These are phyloP conservation scores for Taurulus bubalis DNA, from an alignment of 2,113 vertebrate genomes.

Conservation along the genomic window DNA sequence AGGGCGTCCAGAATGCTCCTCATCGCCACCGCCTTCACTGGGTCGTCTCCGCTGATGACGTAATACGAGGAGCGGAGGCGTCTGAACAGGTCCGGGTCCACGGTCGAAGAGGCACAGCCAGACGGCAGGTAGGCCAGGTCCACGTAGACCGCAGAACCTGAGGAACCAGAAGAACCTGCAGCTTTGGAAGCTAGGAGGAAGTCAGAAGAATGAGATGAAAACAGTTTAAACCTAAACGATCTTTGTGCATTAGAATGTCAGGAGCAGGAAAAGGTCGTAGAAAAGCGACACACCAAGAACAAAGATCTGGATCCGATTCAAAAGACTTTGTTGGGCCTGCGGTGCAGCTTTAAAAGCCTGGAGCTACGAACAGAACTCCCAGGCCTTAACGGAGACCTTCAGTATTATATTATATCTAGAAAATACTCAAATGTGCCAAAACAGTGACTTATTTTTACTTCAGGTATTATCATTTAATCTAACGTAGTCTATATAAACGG, in stretches of 20 bases:
- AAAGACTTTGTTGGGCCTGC: neutral
- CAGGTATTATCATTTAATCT: neutral
- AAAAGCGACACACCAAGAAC: neutral
- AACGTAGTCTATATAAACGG: no score
- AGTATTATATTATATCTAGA: neutral
- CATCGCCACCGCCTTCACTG: constrained; percentile 85
- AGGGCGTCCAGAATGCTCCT: constrained; percentile 88
- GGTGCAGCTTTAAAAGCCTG: neutral
- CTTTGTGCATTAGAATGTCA: neutral
- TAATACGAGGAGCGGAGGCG: constrained; percentile 89
- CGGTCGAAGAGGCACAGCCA: constrained; percentile 78
- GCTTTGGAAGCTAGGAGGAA: constrained; percentile 30
- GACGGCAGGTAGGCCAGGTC: constrained; percentile 95
- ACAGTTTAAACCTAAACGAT: neutral
- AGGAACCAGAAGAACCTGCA: constrained; percentile 19
- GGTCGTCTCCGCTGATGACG: constrained; percentile 91
- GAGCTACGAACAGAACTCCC: neutral
- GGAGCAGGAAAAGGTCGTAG: neutral
- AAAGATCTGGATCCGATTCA: neutral
- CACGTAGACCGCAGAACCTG: constrained; percentile 78
- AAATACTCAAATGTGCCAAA: neutral
- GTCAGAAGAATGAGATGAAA: neutral
- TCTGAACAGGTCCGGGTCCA: constrained; percentile 89
- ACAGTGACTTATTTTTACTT: neutral
- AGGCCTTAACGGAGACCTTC: neutral